phyloP scores from a whole-genome alignment of 2,797 vertebrate species.

The Danio choprae region DNA sequence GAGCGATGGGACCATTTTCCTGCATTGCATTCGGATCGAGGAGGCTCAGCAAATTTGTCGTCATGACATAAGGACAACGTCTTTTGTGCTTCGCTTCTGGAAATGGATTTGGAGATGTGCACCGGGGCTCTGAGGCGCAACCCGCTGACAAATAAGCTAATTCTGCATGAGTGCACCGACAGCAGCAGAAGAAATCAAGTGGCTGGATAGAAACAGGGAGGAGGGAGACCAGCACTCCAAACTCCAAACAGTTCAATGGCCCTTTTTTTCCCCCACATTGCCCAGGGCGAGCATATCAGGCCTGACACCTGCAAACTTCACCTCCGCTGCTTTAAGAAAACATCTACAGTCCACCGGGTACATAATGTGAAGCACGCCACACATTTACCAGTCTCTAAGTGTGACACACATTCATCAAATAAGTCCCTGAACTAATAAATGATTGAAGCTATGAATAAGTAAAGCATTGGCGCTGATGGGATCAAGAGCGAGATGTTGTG shows the following conservation, averaged over 20 bases:
- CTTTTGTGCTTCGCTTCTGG: slow-evolving; percentile 66
- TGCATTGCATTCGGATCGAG: slow-evolving; percentile 60
- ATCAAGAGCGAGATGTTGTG: slow-evolving; percentile 49
- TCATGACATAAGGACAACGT: slow-evolving; percentile 72
- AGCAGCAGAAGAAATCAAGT: slow-evolving; percentile 60
- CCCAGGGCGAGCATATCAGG: slow-evolving; percentile 58
- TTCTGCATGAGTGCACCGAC: slow-evolving; percentile 70
- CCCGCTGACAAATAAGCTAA: slow-evolving; percentile 66
- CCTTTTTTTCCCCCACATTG: slow-evolving; percentile 54
- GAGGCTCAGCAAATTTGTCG: slow-evolving; percentile 69
- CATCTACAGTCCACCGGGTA: slow-evolving; percentile 2
- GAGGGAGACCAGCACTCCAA: slow-evolving; percentile 43
- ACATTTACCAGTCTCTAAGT: slow-evolving; percentile 49
- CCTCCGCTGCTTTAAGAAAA: slow-evolving; percentile 46
- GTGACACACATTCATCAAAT: slow-evolving; percentile 46
- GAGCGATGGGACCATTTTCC: slow-evolving; percentile 67
- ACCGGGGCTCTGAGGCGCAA: slow-evolving; percentile 61
- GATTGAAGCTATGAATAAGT: slow-evolving; percentile 57
- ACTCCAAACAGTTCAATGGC: slow-evolving; percentile 55
- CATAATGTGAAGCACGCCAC: slow-evolving; percentile 31
- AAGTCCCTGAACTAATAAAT: slow-evolving; percentile 52
- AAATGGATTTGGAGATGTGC: slow-evolving; percentile 70
- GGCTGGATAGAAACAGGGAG: slow-evolving; percentile 50
- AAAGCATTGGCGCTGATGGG: slow-evolving; percentile 51
- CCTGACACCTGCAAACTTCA: slow-evolving; percentile 59